phyloP scores from a whole-genome alignment of 2,888 invertebrate species.

The Aquatica leii region DNA sequence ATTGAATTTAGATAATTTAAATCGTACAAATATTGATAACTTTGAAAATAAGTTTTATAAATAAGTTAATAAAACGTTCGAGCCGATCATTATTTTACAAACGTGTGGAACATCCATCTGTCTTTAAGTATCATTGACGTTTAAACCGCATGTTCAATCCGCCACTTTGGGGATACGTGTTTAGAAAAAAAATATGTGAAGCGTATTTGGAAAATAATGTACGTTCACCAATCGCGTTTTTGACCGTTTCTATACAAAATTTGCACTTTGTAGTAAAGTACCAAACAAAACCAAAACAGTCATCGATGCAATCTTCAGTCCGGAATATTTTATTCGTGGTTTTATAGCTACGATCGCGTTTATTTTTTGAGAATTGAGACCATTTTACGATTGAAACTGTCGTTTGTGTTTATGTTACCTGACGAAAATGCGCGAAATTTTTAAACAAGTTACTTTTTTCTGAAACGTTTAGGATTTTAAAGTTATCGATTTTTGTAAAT shows the following conservation, averaged over 20 bases:
- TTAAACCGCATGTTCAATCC: constrained; percentile 4
- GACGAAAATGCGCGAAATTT: constrained; percentile 29
- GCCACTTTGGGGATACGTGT: background rate
- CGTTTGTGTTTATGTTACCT: constrained; percentile 31
- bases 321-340: constrained; percentile 36
- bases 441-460: constrained; percentile 19
- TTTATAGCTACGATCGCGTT: constrained; percentile 35
- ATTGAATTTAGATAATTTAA: too few relatives aligned
- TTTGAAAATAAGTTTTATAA: too few relatives aligned
- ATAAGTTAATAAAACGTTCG: too few relatives aligned
- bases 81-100: too few relatives aligned
- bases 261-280: constrained; percentile 17
- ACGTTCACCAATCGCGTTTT: background rate
- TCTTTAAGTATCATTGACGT: constrained; percentile 7
- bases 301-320: constrained; percentile 28
- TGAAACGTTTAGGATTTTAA: constrained; percentile 13
- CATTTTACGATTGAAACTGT: constrained; percentile 31
- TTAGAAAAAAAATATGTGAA: background rate
- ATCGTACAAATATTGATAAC: too few relatives aligned
- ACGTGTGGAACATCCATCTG: too few relatives aligned
- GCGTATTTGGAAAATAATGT: background rate
- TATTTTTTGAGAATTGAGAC: constrained; percentile 32
- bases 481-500: constrained; percentile 18
- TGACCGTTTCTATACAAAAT: constrained; percentile 5
- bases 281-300: constrained; percentile 21